Conservation (phyloP, 2,797 vertebrate genomes). For the Fratercula arctica region DNA sequence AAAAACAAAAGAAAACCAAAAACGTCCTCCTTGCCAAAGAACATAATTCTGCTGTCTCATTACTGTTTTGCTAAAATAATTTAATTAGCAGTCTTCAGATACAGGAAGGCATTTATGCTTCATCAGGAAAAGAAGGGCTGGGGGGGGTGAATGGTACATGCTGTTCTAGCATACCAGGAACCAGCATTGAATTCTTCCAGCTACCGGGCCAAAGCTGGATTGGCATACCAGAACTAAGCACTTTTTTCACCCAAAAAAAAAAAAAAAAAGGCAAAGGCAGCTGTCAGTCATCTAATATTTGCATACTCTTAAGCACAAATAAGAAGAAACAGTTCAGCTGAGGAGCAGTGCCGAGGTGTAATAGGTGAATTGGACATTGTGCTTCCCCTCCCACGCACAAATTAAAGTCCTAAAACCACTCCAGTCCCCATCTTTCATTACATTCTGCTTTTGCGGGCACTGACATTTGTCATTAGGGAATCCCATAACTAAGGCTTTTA, state of each 20-base stretch:
- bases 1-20: conserved; percentile 57
- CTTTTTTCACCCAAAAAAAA: background rate
- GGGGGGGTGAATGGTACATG: conserved; percentile 19
- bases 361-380: background rate
- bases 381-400: background rate
- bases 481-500: background rate
- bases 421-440: background rate
- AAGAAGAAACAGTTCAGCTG: background rate
- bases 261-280: background rate
- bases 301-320: background rate
- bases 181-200: conserved; percentile 41
- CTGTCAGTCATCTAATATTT: background rate
- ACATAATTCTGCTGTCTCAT: conserved; percentile 75
- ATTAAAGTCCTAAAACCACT: background rate
- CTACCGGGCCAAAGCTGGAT: conserved; percentile 5
- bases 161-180: conserved; percentile 70
- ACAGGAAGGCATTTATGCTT: conserved; percentile 72
- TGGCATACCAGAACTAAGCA: conserved; percentile 41
- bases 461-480: background rate
- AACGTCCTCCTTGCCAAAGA: conserved; percentile 46
- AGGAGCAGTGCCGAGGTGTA: background rate
- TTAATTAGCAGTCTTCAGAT: conserved; percentile 73
- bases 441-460: background rate
- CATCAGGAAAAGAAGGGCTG: conserved; percentile 53
- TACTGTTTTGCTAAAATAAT: conserved; percentile 70